phyloP scores from a whole-genome alignment of 1,140 invertebrate species.

The Temnothorax curvispinosus region DNA sequence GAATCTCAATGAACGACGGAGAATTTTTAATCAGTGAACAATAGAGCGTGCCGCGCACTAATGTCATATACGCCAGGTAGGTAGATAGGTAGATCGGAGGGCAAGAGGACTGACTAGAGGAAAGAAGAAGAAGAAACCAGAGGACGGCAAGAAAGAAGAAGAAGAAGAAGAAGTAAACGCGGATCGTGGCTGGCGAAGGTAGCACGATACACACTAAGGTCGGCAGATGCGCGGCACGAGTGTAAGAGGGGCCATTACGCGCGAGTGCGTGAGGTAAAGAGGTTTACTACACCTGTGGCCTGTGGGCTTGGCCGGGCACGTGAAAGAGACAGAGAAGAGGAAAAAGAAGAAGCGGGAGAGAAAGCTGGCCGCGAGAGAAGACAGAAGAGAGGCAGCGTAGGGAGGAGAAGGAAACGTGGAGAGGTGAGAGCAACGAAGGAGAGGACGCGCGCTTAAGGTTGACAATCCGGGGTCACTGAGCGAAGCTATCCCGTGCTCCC shows the following conservation, averaged over 20 bases:
- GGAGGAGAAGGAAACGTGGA: constrained; percentile 1
- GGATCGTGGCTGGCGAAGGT: constrained; percentile 50
- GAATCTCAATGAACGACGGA: neutral
- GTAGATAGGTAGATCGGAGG: neutral
- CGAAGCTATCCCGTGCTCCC: constrained; percentile 35
- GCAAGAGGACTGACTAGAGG: neutral
- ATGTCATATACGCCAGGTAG: constrained; percentile 3
- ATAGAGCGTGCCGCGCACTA: constrained; percentile 24
- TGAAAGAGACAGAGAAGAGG: constrained; percentile 25
- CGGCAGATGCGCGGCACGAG: constrained; percentile 73
- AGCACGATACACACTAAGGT: constrained; percentile 61
- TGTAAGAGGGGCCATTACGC: constrained; percentile 72
- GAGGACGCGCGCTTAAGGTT: constrained; percentile 67
- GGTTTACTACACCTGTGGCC: constrained; percentile 80
- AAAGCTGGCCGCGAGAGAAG: constrained; percentile 48
- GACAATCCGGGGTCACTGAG: constrained; percentile 76
- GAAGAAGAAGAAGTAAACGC: constrained; percentile 51
- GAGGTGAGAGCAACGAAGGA: constrained; percentile 39
- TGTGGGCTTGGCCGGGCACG: constrained; percentile 74
- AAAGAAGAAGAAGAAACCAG: constrained; percentile 34
- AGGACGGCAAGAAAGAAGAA: constrained; percentile 32
- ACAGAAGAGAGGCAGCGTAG: constrained; percentile 12
- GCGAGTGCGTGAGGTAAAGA: constrained; percentile 76
- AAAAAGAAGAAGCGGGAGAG: constrained; percentile 17
- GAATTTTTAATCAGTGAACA: neutral